Conservation (phyloP, 2,888 invertebrate genomes). For the Mythimna impura region DNA sequence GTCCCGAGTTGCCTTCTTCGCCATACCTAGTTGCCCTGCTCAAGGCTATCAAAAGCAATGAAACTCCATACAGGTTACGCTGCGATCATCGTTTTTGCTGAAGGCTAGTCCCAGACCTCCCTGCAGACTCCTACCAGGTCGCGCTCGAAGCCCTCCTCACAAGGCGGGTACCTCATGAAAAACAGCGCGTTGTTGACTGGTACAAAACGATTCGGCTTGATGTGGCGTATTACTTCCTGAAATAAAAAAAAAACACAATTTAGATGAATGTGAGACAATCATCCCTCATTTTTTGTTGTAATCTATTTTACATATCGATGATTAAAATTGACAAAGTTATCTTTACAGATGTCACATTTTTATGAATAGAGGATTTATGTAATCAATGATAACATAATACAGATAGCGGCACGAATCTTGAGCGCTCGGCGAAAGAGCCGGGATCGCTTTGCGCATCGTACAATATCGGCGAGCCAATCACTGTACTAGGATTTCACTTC, state of each 20-base stretch:
- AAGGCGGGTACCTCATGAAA: conserved; percentile 78
- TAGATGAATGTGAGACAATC: neutral
- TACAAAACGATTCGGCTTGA: conserved; percentile 76
- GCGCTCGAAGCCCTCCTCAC: conserved; percentile 80
- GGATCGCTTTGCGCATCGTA: too few relatives aligned
- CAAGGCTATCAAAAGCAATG: conserved; percentile 35
- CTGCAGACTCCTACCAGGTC: conserved; percentile 83
- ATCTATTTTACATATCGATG: neutral
- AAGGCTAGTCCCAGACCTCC: conserved; percentile 79
- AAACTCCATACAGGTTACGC: conserved; percentile 48
- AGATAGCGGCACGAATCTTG: too few relatives aligned
- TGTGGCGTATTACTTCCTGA: conserved; percentile 72
- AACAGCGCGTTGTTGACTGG: conserved; percentile 78
- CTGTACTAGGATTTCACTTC: too few relatives aligned
- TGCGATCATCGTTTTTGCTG: conserved; percentile 19
- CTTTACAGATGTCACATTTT: conserved; percentile 1
- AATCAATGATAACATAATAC: neutral
- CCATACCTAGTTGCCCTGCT: neutral
- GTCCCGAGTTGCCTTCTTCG: neutral
- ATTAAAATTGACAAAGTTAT: conserved; percentile 12
- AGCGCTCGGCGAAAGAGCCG: too few relatives aligned
- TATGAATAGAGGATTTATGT: neutral
- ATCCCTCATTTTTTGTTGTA: neutral
- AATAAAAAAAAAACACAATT: conserved; percentile 49
- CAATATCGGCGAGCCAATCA: too few relatives aligned